Evolutionary conservation across 2,888 invertebrate species (phyloP).

Genomic region (Tridacna crocea): DNA sequence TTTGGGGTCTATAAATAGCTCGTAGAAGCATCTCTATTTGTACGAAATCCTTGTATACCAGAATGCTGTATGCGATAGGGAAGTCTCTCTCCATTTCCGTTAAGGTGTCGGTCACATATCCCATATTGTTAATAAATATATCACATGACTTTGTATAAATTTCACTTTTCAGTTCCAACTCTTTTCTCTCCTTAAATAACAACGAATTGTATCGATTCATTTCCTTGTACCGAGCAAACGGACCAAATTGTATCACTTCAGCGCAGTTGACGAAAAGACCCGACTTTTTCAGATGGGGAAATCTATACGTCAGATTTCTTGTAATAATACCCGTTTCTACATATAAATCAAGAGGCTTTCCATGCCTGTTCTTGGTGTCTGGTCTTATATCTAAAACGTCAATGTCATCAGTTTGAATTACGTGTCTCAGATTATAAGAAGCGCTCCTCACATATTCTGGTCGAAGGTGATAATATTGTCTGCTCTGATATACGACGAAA

Average conservation of each 20-base stretch:
- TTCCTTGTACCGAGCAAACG: not conserved
- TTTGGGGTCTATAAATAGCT: constrained; percentile 76
- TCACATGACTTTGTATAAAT: not conserved
- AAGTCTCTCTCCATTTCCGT: constrained; percentile 62
- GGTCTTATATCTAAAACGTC: too few relatives aligned
- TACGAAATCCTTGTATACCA: constrained; percentile 66
- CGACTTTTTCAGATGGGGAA: not conserved
- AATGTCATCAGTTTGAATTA: too few relatives aligned
- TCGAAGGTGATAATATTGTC: too few relatives aligned
- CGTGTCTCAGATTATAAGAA: too few relatives aligned
- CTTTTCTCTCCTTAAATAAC: not conserved
- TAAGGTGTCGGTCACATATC: constrained; percentile 53
- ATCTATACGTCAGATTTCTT: not conserved
- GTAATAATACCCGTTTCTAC: not conserved
- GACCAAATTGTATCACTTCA: not conserved
- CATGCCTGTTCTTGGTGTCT: not conserved
- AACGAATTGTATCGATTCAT: not conserved
- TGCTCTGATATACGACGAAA: too few relatives aligned
- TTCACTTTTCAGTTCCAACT: not conserved
- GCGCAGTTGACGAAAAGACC: constrained; percentile 10
- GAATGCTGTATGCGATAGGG: constrained; percentile 73
- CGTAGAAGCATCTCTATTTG: constrained; percentile 71
- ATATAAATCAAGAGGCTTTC: constrained; percentile 4
- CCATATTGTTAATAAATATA: constrained; percentile 14
- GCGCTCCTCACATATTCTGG: too few relatives aligned